Percentiles rank a stretch among this genome's conserved stretches.
Evolutionary conservation across 2,797 vertebrate species (phyloP).

Genomic region (Sebastes itinus): DNA sequence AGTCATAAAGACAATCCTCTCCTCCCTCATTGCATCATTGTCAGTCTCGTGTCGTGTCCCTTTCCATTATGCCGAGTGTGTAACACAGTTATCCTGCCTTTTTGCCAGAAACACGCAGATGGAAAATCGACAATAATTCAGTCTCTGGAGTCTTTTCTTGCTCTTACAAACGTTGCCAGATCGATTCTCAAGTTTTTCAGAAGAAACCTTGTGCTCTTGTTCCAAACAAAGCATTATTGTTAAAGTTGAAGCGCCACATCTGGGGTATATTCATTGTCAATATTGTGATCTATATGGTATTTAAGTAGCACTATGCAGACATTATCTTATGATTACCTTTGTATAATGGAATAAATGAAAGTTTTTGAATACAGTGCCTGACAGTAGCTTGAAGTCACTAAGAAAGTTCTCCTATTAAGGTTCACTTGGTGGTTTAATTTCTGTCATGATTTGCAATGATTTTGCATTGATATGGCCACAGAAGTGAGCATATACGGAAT

Average conservation of each 20-base stretch:
- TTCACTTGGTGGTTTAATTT: slow-evolving; percentile 9
- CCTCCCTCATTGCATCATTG: slow-evolving; percentile 19
- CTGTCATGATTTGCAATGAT: neutral
- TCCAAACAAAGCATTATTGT: slow-evolving; percentile 4
- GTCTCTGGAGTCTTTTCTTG: neutral
- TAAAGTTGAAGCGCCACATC: neutral
- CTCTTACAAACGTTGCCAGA: neutral
- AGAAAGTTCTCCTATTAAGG: neutral
- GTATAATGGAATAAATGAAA: neutral
- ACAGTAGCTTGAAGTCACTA: neutral
- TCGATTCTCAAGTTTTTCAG: slow-evolving; percentile 33
- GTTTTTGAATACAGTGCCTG: neutral
- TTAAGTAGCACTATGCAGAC: neutral
- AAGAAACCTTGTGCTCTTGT: slow-evolving; percentile 13
- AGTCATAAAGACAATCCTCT: slow-evolving; percentile 16
- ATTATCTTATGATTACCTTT: neutral
- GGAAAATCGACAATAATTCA: slow-evolving; percentile 1
- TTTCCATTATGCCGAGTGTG: slow-evolving; percentile 5
- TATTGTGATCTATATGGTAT: neutral
- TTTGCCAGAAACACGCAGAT: slow-evolving; percentile 17
- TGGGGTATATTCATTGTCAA: neutral
- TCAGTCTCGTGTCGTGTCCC: slow-evolving; percentile 10
- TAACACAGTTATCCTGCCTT: neutral
- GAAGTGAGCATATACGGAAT: neutral
- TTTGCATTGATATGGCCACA: no score